These are phyloP conservation scores for Lutraria rhynchaena DNA, from an alignment of 1,140 invertebrate species.

Conservation along the genomic window DNA sequence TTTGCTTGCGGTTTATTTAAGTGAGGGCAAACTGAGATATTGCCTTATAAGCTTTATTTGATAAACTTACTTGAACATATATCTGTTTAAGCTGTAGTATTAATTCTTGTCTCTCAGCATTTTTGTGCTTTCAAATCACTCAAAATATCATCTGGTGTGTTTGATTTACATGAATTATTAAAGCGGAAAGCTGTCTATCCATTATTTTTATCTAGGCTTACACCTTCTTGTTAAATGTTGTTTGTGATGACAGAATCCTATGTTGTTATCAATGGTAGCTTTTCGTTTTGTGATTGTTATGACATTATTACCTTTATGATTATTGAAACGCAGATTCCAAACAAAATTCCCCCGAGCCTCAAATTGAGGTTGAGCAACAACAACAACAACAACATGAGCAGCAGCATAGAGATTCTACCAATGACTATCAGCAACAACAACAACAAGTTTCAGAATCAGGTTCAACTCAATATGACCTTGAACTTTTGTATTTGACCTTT, in stretches of 20 bases:
- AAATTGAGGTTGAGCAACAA: slow-evolving; percentile 2
- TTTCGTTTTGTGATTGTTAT: neutral
- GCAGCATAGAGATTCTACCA: neutral
- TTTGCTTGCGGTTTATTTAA: too few relatives aligned
- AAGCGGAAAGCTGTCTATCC: neutral
- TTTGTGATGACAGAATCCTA: too few relatives aligned
- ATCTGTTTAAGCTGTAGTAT: too few relatives aligned
- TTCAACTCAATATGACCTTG: slow-evolving; percentile 9
- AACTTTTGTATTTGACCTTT: slow-evolving; percentile 1
- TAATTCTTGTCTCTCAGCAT: too few relatives aligned
- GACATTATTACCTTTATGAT: neutral
- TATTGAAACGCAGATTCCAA: neutral
- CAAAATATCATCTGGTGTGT: neutral
- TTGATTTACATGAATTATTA: neutral
- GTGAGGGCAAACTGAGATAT: too few relatives aligned
- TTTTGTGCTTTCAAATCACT: too few relatives aligned
- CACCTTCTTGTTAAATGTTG: neutral
- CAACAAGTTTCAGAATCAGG: slow-evolving; percentile 5
- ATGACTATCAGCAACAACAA: slow-evolving; percentile 7
- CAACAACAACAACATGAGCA: neutral
- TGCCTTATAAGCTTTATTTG: too few relatives aligned
- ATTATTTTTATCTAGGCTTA: neutral
- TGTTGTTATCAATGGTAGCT: too few relatives aligned
- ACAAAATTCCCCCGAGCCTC: slow-evolving; percentile 14
- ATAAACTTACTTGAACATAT: too few relatives aligned